These are phyloP conservation scores for Opisthocomus hoazin DNA, from an alignment of 2,113 vertebrate species.

Conservation along the genomic window DNA sequence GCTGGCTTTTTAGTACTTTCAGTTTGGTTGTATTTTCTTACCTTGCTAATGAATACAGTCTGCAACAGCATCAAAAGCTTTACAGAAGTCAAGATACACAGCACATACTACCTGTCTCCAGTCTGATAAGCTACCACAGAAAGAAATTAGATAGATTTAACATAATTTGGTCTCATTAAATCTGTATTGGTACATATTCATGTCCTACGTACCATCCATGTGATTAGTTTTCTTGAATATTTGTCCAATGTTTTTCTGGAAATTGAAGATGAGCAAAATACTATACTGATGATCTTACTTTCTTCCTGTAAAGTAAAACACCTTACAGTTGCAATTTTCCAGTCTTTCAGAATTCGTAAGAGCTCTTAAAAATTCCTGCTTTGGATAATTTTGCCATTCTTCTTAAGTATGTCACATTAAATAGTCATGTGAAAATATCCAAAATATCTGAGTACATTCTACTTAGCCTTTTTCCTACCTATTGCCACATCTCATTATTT, in stretches of 20 bases:
- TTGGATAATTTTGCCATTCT: neutral
- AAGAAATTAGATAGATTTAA: neutral
- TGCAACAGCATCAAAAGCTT: neutral
- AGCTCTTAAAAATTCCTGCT: neutral
- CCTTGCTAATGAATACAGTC: neutral
- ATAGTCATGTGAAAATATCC: neutral
- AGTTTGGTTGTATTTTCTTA: neutral
- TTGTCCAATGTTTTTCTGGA: neutral
- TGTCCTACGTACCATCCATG: neutral
- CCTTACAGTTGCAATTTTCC: neutral
- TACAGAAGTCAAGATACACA: neutral
- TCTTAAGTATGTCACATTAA: neutral
- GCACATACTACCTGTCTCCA: rapidly evolving
- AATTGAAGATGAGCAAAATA: neutral
- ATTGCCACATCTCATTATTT: neutral
- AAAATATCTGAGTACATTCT: neutral
- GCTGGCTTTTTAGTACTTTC: neutral
- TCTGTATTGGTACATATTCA: neutral
- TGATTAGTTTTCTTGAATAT: neutral
- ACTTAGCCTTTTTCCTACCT: neutral
- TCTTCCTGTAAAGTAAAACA: neutral
- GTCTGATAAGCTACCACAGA: neutral
- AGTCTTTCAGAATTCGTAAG: neutral
- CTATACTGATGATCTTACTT: neutral
- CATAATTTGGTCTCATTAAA: neutral